Conservation (phyloP, 2,113 vertebrate genomes). For the Poeciliopsis prolifica region DNA sequence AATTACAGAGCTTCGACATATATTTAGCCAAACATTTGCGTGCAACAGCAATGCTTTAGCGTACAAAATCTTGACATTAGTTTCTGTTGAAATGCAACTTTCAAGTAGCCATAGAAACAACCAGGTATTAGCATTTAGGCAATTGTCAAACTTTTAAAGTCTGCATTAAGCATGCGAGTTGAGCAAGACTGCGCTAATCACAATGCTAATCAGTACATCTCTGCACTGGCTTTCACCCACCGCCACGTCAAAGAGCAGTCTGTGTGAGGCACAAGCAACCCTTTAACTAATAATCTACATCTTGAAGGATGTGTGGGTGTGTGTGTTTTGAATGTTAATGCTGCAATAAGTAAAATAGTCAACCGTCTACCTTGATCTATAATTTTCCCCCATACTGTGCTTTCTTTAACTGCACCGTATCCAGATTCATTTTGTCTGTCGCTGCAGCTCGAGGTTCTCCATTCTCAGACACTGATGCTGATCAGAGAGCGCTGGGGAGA, state of each 20-base stretch:
- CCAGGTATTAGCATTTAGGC: conserved; percentile 24
- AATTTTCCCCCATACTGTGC: conserved; percentile 25
- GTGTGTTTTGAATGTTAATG: conserved; percentile 59
- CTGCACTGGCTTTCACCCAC: conserved; percentile 38
- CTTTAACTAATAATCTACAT: conserved; percentile 51
- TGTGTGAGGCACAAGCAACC: conserved; percentile 66
- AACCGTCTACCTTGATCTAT: conserved; percentile 32
- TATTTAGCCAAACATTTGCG: not conserved
- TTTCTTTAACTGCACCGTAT: conserved; percentile 80
- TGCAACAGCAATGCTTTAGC: not conserved
- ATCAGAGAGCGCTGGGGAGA: conserved; percentile 98
- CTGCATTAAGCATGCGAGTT: conserved; percentile 52
- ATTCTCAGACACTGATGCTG: conserved; percentile 96
- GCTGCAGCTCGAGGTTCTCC: conserved; percentile 96
- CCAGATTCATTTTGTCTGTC: conserved; percentile 98
- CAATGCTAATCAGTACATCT: conserved; percentile 70
- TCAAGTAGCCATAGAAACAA: conserved; percentile 3
- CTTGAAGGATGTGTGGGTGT: conserved; percentile 24
- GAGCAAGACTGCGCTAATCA: conserved; percentile 52
- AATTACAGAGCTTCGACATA: not conserved
- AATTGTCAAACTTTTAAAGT: conserved; percentile 40
- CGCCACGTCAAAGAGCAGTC: conserved; percentile 66
- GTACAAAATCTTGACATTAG: not conserved
- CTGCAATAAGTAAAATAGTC: conserved; percentile 25
- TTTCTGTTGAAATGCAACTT: conserved; percentile 10